Percentiles rank a stretch among this genome's conserved stretches.
These are phyloP conservation scores for Rhincodon typus DNA, from an alignment of 2,797 vertebrate species.

Conservation along the genomic window DNA sequence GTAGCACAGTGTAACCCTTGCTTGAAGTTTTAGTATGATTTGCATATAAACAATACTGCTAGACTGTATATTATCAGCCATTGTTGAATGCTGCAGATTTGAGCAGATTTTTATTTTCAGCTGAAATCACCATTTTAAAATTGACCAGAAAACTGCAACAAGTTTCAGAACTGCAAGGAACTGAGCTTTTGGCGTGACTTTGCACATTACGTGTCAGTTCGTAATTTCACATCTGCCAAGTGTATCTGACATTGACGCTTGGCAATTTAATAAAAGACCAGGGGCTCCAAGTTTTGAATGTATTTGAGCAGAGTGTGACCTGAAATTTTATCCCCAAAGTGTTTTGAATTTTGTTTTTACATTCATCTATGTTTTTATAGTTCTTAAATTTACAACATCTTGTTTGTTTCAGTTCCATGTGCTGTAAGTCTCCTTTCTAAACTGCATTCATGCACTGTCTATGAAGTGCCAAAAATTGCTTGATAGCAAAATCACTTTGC, in stretches of 20 bases:
- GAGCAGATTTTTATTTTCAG: background rate
- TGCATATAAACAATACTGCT: background rate
- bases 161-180: background rate
- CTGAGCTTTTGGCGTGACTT: background rate
- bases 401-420: background rate
- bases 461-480: background rate
- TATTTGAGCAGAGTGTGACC: background rate
- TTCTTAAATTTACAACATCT: background rate
- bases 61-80: background rate
- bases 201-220: background rate
- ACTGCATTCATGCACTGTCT: background rate
- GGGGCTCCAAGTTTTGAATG: background rate
- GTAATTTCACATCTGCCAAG: background rate
- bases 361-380: no score
- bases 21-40: background rate
- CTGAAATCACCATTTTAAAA: background rate
- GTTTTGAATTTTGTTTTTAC: background rate
- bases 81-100: background rate
- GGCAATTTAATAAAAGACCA: background rate
- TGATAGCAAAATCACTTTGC: background rate
- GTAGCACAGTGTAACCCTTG: no score
- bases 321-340: no score
- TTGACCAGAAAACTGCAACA: background rate
- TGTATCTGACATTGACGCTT: background rate
- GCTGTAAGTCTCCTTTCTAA: background rate